Evolutionary conservation across 2,797 vertebrate genomes (phyloP).

Genomic region (Melanotaenia parkinsoni): DNA sequence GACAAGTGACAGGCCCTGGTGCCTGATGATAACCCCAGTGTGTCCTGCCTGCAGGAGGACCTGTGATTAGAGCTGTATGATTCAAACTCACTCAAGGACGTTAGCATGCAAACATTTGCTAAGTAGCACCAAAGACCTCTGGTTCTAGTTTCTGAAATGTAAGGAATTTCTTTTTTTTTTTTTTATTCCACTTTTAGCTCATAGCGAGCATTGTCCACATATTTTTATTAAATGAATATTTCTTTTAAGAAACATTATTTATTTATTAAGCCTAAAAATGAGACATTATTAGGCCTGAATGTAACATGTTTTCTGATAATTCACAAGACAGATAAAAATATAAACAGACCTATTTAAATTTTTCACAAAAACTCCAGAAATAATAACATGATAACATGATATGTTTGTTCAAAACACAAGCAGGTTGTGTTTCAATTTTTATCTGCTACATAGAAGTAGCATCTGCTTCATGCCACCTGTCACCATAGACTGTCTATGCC

Average conservation of each 20-base stretch:
- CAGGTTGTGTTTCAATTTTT: neutral
- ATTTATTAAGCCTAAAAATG: neutral
- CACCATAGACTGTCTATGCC: neutral
- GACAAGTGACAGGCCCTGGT: neutral
- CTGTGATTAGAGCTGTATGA: neutral
- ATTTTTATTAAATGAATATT: neutral
- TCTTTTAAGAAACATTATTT: neutral
- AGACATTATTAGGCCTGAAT: neutral
- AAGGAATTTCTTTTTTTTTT: neutral
- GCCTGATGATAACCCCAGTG: neutral
- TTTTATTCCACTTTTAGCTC: neutral
- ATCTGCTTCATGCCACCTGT: neutral
- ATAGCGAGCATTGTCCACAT: too few species aligned
- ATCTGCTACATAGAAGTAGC: neutral
- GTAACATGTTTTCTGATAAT: neutral
- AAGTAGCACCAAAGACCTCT: neutral
- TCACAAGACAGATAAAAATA: neutral
- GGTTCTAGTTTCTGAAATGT: neutral
- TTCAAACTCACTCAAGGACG: neutral
- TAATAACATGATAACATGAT: neutral
- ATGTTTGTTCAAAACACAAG: neutral
- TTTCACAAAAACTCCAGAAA: neutral
- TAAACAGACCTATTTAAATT: neutral
- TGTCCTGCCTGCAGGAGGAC: neutral
- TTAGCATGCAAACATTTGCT: neutral